Percentiles rank a stretch among this genome's conserved stretches.
Evolutionary conservation across 2,888 invertebrate genomes (phyloP).

Genomic region (Pimpla rufipes): DNA sequence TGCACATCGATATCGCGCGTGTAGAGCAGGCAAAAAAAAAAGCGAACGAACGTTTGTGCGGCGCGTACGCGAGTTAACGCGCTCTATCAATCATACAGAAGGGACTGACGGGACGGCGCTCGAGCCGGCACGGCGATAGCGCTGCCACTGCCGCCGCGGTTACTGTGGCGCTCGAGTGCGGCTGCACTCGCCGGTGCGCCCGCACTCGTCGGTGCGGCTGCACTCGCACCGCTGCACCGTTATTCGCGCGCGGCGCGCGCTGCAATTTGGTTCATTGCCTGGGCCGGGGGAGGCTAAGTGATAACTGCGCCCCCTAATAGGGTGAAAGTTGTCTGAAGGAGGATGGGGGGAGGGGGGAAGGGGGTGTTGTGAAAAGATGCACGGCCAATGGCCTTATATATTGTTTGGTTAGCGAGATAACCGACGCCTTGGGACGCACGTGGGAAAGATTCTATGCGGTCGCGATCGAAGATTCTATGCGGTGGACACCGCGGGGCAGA

Average conservation of each 20-base stretch:
- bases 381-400: not conserved
- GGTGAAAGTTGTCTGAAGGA: not conserved
- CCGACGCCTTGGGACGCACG: not conserved
- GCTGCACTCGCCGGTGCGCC: slow-evolving; percentile 11
- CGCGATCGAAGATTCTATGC: not conserved
- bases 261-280: not conserved
- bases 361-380: not conserved
- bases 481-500: slow-evolving; percentile 7
- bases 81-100: not conserved
- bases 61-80: not conserved
- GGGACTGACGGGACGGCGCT: not conserved
- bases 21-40: no score
- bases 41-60: no score
- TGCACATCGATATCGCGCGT: slow-evolving; percentile 9
- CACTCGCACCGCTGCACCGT: slow-evolving; percentile 1
- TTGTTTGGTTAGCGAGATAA: slow-evolving; percentile 14
- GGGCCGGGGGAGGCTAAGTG: no score
- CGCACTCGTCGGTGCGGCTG: slow-evolving; percentile 37
- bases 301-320: not conserved
- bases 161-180: not conserved
- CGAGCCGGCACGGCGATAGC: slow-evolving; percentile 4
- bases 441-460: not conserved
- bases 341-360: not conserved
- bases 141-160: not conserved
- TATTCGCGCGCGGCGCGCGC: not conserved